A percentile compares a stretch with the other conserved stretches of the same genome.
phyloP scores from a whole-genome alignment of 2,888 invertebrate genomes.

The Sphaeridia pumilis region DNA sequence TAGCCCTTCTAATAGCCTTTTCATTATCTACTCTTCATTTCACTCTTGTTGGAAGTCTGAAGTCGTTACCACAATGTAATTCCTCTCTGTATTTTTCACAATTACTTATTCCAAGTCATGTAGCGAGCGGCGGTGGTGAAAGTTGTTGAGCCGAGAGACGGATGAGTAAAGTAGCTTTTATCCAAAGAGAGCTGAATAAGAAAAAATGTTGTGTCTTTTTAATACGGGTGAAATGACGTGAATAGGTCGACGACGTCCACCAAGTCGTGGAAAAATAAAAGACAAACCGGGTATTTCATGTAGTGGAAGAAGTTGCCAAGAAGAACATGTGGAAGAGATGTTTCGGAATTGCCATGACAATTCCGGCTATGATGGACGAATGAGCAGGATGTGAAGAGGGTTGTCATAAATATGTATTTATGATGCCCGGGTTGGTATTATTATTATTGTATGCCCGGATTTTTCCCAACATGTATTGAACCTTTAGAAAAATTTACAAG shows the following conservation, averaged over 20 bases:
- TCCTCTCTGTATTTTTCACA: slow-evolving; percentile 20
- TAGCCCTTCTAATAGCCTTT: slow-evolving; percentile 32
- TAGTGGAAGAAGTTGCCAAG: background rate
- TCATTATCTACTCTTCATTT: slow-evolving; percentile 31
- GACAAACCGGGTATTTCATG: slow-evolving; percentile 12
- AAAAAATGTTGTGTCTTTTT: slow-evolving; percentile 5
- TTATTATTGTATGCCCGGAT: background rate
- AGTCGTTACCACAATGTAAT: too few species aligned
- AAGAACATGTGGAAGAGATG: background rate
- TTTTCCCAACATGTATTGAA: background rate
- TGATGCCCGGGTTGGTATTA: background rate
- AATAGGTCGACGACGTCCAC: slow-evolving; percentile 19
- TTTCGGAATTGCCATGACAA: background rate
- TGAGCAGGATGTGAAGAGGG: slow-evolving; percentile 3
- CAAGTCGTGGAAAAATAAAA: too few species aligned
- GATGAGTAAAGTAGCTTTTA: too few species aligned
- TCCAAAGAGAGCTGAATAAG: background rate
- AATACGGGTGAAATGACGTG: slow-evolving; percentile 16
- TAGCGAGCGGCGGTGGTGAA: background rate
- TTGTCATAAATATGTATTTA: slow-evolving; percentile 7
- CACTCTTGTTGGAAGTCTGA: slow-evolving; percentile 17
- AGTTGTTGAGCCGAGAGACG: too few species aligned
- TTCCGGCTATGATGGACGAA: slow-evolving; percentile 1
- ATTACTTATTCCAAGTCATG: slow-evolving; percentile 20
- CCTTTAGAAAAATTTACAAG: too few species aligned